phyloP scores from a whole-genome alignment of 2,888 invertebrate species.

The Orthosia incerta region DNA sequence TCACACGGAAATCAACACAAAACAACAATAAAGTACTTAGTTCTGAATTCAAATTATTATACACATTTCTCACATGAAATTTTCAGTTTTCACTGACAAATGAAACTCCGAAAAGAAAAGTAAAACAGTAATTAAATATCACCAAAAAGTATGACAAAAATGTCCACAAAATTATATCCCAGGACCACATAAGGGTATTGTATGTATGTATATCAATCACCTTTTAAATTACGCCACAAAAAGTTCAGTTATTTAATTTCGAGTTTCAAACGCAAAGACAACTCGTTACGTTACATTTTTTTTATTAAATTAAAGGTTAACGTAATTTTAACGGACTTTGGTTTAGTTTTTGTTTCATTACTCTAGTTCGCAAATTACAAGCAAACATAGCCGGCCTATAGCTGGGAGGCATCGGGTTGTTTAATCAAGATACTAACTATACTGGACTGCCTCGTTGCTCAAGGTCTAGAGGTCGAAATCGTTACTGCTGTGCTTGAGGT shows the following conservation, averaged over 20 bases:
- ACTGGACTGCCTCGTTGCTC: too few relatives aligned
- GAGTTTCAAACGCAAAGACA: constrained; percentile 37
- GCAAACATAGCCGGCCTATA: constrained; percentile 19
- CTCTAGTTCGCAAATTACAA: constrained; percentile 38
- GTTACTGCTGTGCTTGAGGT: too few relatives aligned
- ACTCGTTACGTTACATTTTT: constrained; percentile 26
- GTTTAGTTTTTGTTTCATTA: constrained; percentile 37
- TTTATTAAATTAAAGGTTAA: constrained; percentile 13
- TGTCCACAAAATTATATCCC: neutral
- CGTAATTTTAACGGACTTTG: constrained; percentile 17
- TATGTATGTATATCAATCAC: constrained; percentile 15
- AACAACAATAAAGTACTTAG: too few relatives aligned
- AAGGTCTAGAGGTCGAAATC: too few relatives aligned
- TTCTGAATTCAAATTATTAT: too few relatives aligned
- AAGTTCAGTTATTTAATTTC: constrained; percentile 41
- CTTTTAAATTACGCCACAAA: constrained; percentile 10
- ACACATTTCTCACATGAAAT: neutral
- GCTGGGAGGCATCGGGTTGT: constrained; percentile 28
- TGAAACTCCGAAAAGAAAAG: neutral
- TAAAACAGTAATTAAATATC: neutral
- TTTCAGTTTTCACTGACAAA: neutral
- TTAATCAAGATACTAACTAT: constrained; percentile 31
- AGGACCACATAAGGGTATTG: neutral
- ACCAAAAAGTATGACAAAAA: constrained; percentile 3
- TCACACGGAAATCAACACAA: too few relatives aligned